phyloP scores from a whole-genome alignment of 2,888 invertebrate species.

The Ochropacha duplaris region DNA sequence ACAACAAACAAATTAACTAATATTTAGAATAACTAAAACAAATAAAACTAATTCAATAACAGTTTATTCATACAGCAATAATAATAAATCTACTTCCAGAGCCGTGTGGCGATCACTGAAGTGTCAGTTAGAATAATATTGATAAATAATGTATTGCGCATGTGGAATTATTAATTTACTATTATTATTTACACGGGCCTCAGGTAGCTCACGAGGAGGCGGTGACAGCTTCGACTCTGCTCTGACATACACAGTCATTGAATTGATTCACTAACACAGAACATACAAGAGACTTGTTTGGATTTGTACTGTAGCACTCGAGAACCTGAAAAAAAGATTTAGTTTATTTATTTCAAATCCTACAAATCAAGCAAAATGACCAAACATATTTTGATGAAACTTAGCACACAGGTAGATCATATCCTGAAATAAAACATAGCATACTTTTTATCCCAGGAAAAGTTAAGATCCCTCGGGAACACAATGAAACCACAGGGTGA shows the following conservation, averaged over 20 bases:
- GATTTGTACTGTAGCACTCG: constrained; percentile 74
- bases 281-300: constrained; percentile 70
- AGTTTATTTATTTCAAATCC: constrained; percentile 4
- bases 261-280: constrained; percentile 78
- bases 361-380: not conserved
- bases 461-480: too few relatives aligned
- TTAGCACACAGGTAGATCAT: too few relatives aligned
- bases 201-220: constrained; percentile 57
- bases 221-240: constrained; percentile 68
- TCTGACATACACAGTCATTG: constrained; percentile 80
- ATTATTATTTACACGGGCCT: constrained; percentile 40
- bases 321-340: constrained; percentile 59
- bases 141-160: constrained; percentile 11
- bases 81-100: constrained; percentile 68
- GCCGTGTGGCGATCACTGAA: constrained; percentile 39
- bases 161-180: constrained; percentile 25
- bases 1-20: too few relatives aligned
- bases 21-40: constrained; percentile 18
- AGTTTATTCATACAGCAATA: constrained; percentile 78
- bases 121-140: constrained; percentile 14
- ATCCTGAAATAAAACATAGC: too few relatives aligned
- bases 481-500: too few relatives aligned
- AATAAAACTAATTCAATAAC: constrained; percentile 63
- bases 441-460: too few relatives aligned
- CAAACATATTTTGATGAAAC: too few relatives aligned